phyloP scores from a whole-genome alignment of 2,888 invertebrate genomes.

The Drosophila hamatofila region DNA sequence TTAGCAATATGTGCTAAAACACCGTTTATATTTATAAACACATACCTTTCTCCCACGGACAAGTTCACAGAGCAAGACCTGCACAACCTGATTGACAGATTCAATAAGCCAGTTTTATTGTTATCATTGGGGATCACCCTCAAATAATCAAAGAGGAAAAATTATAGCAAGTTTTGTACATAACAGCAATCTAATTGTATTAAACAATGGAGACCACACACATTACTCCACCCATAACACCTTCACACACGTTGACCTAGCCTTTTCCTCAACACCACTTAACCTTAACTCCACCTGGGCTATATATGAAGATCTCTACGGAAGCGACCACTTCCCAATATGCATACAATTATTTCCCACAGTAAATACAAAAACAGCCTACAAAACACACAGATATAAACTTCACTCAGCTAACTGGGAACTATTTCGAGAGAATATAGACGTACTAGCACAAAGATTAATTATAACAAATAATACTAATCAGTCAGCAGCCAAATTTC shows the following conservation, averaged over 20 bases:
- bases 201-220: not conserved
- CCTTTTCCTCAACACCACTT: not conserved
- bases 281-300: not conserved
- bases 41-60: not conserved
- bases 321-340: conserved; percentile 2
- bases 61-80: not conserved
- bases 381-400: not conserved
- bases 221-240: not conserved
- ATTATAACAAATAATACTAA: not conserved
- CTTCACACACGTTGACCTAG: not conserved
- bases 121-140: not conserved
- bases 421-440: not conserved
- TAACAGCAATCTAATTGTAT: not conserved
- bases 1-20: not conserved
- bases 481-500: not conserved
- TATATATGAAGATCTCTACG: not conserved
- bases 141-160: not conserved
- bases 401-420: not conserved
- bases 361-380: not conserved
- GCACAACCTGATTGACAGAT: not conserved
- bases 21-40: not conserved
- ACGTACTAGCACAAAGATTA: not conserved
- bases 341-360: not conserved
- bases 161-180: conserved; percentile 1
- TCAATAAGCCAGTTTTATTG: not conserved